phyloP scores from a whole-genome alignment of 2,888 invertebrate species.

The Agrotis exclamationis region DNA sequence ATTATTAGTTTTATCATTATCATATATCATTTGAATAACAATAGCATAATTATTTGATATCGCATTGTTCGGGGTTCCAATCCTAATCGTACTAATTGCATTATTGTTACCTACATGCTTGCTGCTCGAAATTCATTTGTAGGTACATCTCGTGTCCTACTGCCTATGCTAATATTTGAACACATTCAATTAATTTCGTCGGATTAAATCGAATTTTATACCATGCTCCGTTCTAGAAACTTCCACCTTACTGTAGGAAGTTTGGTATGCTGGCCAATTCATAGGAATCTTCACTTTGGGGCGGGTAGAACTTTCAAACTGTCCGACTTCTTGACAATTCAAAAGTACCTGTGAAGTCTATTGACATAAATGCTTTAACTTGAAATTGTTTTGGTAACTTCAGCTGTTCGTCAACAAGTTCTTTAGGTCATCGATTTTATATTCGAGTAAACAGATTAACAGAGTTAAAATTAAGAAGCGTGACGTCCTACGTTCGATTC shows the following conservation, averaged over 20 bases:
- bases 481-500: no score
- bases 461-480: no score
- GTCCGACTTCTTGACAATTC: constrained; percentile 26
- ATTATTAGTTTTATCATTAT: no score
- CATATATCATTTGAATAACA: constrained; percentile 19
- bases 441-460: neutral
- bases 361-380: constrained; percentile 32
- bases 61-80: constrained; percentile 4
- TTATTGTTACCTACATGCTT: constrained; percentile 25
- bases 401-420: constrained; percentile 19
- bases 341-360: constrained; percentile 14
- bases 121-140: constrained; percentile 21
- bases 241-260: constrained; percentile 5
- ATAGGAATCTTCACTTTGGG: constrained; percentile 7
- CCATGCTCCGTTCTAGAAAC: neutral
- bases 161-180: constrained; percentile 31
- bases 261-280: constrained; percentile 11
- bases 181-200: constrained; percentile 29
- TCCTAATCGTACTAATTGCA: constrained; percentile 41
- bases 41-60: constrained; percentile 29
- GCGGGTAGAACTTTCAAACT: constrained; percentile 30
- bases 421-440: constrained; percentile 8
- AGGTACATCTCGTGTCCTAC: neutral
- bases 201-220: constrained; percentile 24
- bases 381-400: constrained; percentile 32